Evolutionary conservation across 1,140 invertebrate genomes (phyloP), one percentile per base, ranked within the genome.

Genomic region (Calosoma granatense): DNA sequence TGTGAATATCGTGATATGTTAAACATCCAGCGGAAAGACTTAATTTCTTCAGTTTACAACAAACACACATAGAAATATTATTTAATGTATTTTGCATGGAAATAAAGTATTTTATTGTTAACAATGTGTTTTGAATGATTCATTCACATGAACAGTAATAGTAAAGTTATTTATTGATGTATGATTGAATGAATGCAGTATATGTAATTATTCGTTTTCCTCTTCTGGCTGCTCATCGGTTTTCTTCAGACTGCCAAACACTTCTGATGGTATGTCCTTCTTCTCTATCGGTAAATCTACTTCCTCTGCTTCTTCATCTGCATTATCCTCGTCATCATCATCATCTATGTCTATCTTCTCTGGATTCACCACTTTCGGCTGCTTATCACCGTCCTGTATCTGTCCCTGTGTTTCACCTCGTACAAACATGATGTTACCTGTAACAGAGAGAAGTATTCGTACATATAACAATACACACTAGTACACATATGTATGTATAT

Each of bases 341-440:
- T 85, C 82, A 67, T 87, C 90, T 69, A 97, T 88, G 67, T 94
- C 81, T 69, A 97, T 96, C 76, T 97, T 93, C 76, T 96, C 94
- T 15, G 94, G 94, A 83, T 97, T 97, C 26, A 83, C 78, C 1
- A 92, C 83, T 61, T 77, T 73, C 1, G 74, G 75, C 63, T 83
- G 80, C 61, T 81, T 76, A 55, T 78, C 82, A 57, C 80, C 79
- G 63, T 90, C 84, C 61, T 84, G 81, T 22, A 78, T 77, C 55
- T 82, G 77, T 21, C 87, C 86, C 75, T 86, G 87, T n/a, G 86
- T 93, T 72, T 86, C 87, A 59, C 92, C 92, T 61, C 88, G 79
- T 36, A 92, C 86, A 77, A 92, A 93, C 71, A 86, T 77, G 64
- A 93, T 92, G 65, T 85, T 84, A 20, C 81, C 81, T 22, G 77